A percentile compares a stretch with the other conserved stretches of the same genome.
These are phyloP conservation scores for Dynastes tityus DNA, from an alignment of 2,888 invertebrate species.

Conservation along the genomic window DNA sequence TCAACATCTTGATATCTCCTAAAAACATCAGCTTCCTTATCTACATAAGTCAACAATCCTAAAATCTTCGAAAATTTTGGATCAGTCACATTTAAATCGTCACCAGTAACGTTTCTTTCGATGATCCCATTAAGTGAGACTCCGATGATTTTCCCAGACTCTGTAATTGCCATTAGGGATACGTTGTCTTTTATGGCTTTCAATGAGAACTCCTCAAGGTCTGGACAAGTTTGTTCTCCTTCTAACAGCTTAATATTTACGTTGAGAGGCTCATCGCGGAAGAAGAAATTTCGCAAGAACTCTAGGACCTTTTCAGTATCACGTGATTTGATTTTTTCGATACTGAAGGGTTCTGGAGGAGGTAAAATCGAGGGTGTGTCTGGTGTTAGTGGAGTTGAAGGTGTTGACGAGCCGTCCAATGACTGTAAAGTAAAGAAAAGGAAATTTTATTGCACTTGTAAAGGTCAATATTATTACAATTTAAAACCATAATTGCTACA, in stretches of 20 bases:
- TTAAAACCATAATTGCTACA: no score
- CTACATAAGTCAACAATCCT: constrained; percentile 75
- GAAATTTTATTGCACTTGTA: no score
- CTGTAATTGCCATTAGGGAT: constrained; percentile 78
- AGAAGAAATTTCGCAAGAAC: constrained; percentile 77
- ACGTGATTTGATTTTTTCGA: constrained; percentile 69
- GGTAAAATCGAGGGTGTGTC: constrained; percentile 49
- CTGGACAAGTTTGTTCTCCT: constrained; percentile 75
- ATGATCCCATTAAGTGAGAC: constrained; percentile 65
- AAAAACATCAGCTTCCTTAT: constrained; percentile 74
- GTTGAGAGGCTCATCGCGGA: constrained; percentile 82
- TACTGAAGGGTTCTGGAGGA: constrained; percentile 67
- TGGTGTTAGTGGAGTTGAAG: constrained; percentile 66
- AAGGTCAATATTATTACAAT: no score
- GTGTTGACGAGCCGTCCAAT: constrained; percentile 60
- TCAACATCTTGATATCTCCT: constrained; percentile 74
- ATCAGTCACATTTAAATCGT: constrained; percentile 73
- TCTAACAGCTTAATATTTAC: constrained; percentile 76
- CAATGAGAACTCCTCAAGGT: constrained; percentile 77
- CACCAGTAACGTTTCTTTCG: constrained; percentile 65
- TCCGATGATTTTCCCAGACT: constrained; percentile 73
- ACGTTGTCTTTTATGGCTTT: constrained; percentile 74
- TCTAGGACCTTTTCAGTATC: constrained; percentile 73
- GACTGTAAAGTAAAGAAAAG: constrained; percentile 49
- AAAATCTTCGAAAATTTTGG: constrained; percentile 79